These are phyloP conservation scores for Pontoporia blainvillei DNA, from an alignment of 2,113 vertebrate genomes.

Conservation along the genomic window DNA sequence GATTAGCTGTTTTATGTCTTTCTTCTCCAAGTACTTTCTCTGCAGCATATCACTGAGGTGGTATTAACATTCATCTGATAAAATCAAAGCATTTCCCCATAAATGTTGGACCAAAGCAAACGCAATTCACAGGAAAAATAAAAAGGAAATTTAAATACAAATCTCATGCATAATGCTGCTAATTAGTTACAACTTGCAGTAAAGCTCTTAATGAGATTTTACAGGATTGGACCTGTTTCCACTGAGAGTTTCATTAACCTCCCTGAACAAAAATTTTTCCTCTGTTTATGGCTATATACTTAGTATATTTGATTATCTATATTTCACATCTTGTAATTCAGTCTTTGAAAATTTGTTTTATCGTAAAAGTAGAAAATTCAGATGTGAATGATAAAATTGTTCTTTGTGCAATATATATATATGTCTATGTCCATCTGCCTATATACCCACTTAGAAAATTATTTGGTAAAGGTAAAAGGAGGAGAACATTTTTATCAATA, in stretches of 20 bases:
- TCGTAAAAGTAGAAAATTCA: background rate
- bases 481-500: background rate
- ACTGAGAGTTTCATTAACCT: slow-evolving; percentile 50
- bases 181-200: slow-evolving; percentile 59
- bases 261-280: background rate
- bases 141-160: slow-evolving; percentile 64
- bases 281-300: slow-evolving; percentile 17
- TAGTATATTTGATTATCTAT: background rate
- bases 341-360: background rate
- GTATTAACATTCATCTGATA: slow-evolving; percentile 45
- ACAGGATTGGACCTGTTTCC: slow-evolving; percentile 3
- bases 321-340: slow-evolving; percentile 12
- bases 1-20: background rate
- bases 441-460: background rate
- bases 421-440: background rate
- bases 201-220: slow-evolving; percentile 74
- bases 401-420: background rate
- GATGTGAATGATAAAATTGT: background rate
- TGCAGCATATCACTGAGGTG: background rate
- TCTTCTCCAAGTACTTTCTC: background rate
- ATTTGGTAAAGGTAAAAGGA: background rate
- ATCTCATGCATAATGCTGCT: slow-evolving; percentile 44
- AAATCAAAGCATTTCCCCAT: slow-evolving; percentile 41
- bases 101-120: slow-evolving; percentile 44
- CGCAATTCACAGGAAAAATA: slow-evolving; percentile 17